A percentile compares a stretch with the other conserved stretches of the same genome.
Evolutionary conservation across 2,797 vertebrate genomes (phyloP).

Genomic region (Staurois parvus): DNA sequence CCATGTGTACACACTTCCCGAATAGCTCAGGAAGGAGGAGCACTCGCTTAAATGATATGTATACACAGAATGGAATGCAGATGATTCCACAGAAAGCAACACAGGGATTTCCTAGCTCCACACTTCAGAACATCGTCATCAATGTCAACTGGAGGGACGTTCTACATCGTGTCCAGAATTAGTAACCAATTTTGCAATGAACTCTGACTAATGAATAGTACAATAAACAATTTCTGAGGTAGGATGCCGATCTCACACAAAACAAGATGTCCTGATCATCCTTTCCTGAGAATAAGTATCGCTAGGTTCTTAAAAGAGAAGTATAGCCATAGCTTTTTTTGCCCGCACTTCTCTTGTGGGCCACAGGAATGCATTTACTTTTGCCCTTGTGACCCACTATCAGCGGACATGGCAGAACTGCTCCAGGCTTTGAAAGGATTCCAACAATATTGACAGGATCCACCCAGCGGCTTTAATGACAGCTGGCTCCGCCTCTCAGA

Average conservation of each 20-base stretch:
- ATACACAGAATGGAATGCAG: constrained; percentile 51
- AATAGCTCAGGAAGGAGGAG: constrained; percentile 32
- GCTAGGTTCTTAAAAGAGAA: no score
- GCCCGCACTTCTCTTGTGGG: no score
- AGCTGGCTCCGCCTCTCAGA: no score
- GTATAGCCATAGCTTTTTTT: no score
- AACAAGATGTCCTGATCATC: constrained; percentile 5
- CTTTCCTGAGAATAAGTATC: background rate
- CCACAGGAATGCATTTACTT: no score
- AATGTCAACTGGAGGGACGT: background rate
- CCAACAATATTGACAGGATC: no score
- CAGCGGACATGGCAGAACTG: no score
- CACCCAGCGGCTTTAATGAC: no score
- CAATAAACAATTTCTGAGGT: background rate
- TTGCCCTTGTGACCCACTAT: no score
- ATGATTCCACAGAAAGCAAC: constrained; percentile 5
- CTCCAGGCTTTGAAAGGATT: no score
- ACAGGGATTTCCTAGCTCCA: constrained; percentile 21
- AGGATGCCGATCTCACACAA: background rate
- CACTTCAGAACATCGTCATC: background rate
- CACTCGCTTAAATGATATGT: background rate
- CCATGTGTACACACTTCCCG: background rate
- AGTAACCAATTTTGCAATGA: constrained; percentile 1
- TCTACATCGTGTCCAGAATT: background rate
- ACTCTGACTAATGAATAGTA: background rate